Base-by-base conservation (phyloP, 1,140 invertebrate genomes). In the Grapholita molesta region DNA sequence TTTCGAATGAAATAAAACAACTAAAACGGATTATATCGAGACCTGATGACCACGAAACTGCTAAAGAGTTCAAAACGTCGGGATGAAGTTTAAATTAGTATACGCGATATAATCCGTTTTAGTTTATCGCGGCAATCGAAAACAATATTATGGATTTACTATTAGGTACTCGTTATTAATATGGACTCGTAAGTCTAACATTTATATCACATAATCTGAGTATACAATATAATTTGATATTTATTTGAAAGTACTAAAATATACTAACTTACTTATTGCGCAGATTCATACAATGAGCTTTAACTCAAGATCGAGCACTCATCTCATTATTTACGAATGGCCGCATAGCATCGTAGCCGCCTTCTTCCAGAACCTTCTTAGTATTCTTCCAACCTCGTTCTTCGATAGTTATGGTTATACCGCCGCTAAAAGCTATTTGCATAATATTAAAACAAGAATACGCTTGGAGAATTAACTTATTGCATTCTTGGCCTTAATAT, bases 381-480 rank as follows among this genome's bases (percentile, higher is more conserved):
- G 24, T 61, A 61, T 61, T 61, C 55, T 28, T 7, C 5, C 15
- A 25, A 15, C 55, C 21, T 28, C 24, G 25, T 61, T 15, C 8
- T 12, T 8, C 25, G 25, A 61, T 61, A 28, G 55, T 28, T 61
- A 61, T 61, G 25, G 55, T 30, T 61, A 61, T 61, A 61, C 55
- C 55, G 25, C 30, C 28, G 24, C 23, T 12, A 61, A 32, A 25
- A 61, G 55, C 55, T 61, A 61, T 61, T 61, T 61, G 55, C 55
- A 61, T 61, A 61, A 28, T 61, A 61, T 61, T 25, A 61, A 61
- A 61, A 61, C 25, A 61, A 15, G 55, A 61, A 61, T 25, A 61
- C 55, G 55, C 25, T 15, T n/a, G 8, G 53, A 61, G 55, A 61
- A 28, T 61, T 28, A 61, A 30, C 25, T 61, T 28, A 61, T 61